phyloP scores from a whole-genome alignment of 2,888 invertebrate species.

The Ephialtes manifestator region DNA sequence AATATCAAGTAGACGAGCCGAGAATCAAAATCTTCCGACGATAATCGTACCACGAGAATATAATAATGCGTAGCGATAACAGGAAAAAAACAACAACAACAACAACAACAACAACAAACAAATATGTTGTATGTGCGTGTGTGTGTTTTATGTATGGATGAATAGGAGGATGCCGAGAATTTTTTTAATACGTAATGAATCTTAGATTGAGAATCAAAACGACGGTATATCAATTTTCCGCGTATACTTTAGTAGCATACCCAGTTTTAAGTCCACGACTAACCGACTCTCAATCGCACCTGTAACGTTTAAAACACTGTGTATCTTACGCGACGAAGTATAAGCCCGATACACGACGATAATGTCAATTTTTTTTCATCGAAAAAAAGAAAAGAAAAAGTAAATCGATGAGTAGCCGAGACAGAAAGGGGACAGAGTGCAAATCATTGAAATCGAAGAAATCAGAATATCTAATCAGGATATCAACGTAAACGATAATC shows the following conservation, averaged over 20 bases:
- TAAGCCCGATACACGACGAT: slow-evolving; percentile 9
- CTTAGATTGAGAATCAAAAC: slow-evolving; percentile 57
- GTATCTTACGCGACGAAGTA: slow-evolving; percentile 30
- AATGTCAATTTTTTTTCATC: slow-evolving; percentile 49
- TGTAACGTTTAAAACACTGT: slow-evolving; percentile 43
- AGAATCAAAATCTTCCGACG: slow-evolving; percentile 60
- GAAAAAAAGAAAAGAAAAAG: background rate
- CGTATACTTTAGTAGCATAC: slow-evolving; percentile 55
- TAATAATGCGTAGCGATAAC: slow-evolving; percentile 31
- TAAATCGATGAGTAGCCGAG: background rate
- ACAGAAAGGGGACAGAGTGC: slow-evolving; percentile 43
- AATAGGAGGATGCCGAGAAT: slow-evolving; percentile 30
- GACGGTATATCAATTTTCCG: slow-evolving; percentile 48
- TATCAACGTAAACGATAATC: slow-evolving; percentile 64
- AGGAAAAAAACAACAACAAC: slow-evolving; percentile 37
- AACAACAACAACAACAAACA: slow-evolving; percentile 23
- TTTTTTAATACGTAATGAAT: slow-evolving; percentile 53
- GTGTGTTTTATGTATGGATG: slow-evolving; percentile 61
- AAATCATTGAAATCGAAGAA: slow-evolving; percentile 48
- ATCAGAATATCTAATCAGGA: slow-evolving; percentile 43
- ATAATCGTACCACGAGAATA: slow-evolving; percentile 57
- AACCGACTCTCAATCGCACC: slow-evolving; percentile 25
- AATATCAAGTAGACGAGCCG: slow-evolving; percentile 83
- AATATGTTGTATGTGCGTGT: slow-evolving; percentile 38
- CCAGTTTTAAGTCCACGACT: slow-evolving; percentile 50